Conservation (phyloP, 2,888 invertebrate genomes). For the Drosophila nigritarsus region DNA sequence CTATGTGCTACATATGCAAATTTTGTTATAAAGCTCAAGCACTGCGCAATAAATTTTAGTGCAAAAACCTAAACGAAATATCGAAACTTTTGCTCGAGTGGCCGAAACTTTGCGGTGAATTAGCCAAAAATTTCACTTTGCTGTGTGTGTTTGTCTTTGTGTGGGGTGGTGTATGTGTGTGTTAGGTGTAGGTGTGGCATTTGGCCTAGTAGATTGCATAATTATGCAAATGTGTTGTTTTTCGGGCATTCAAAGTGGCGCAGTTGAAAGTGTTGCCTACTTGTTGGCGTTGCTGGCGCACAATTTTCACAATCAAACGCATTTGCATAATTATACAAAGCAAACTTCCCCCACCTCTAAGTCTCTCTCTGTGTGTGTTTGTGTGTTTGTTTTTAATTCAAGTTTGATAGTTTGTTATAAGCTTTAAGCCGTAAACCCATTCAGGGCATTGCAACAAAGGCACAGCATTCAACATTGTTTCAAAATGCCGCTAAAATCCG, state of each 20-base stretch:
- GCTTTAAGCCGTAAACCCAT: slow-evolving; percentile 59
- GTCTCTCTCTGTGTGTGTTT: slow-evolving; percentile 5
- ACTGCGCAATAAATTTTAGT: slow-evolving; percentile 53
- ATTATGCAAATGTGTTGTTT: slow-evolving; percentile 81
- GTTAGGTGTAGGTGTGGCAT: slow-evolving; percentile 36
- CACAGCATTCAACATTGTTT: slow-evolving; percentile 50
- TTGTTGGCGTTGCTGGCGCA: slow-evolving; percentile 58
- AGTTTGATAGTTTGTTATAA: slow-evolving; percentile 77
- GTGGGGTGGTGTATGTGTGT: slow-evolving; percentile 21
- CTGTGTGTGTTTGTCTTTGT: slow-evolving; percentile 17
- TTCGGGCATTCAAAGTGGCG: slow-evolving; percentile 72
- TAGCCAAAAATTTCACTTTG: slow-evolving; percentile 63
- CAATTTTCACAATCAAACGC: slow-evolving; percentile 77
- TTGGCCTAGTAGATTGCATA: slow-evolving; percentile 76
- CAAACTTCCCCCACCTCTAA: slow-evolving; percentile 28
- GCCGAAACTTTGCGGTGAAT: slow-evolving; percentile 62
- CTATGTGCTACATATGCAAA: slow-evolving; percentile 54
- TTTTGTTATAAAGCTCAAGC: slow-evolving; percentile 48
- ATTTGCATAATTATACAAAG: slow-evolving; percentile 78
- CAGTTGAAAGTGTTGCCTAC: slow-evolving; percentile 75
- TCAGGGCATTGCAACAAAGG: slow-evolving; percentile 47
- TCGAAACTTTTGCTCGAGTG: slow-evolving; percentile 61
- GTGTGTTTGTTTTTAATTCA: slow-evolving; percentile 64
- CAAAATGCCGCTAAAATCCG: slow-evolving; percentile 52
- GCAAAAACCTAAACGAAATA: slow-evolving; percentile 64